A percentile compares a stretch with the other conserved stretches of the same genome.
phyloP scores from a whole-genome alignment of 2,888 invertebrate species.

The Brachyptera risi region DNA sequence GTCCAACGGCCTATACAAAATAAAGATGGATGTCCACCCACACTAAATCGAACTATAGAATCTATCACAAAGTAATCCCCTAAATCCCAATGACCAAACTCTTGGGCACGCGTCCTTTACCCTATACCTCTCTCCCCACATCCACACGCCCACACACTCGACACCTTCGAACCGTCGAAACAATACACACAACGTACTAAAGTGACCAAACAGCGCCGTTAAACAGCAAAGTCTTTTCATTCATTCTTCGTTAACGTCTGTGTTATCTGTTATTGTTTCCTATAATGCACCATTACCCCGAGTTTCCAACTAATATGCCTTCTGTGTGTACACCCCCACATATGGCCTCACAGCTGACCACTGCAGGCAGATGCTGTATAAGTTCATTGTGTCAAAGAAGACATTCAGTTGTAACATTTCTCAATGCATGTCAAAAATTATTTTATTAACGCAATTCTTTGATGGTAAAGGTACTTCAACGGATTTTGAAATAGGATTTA shows the following conservation, averaged over 20 bases:
- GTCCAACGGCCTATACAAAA: slow-evolving; percentile 6
- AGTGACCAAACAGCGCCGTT: background rate
- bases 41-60: background rate
- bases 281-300: no score
- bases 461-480: background rate
- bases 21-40: slow-evolving; percentile 16
- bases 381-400: slow-evolving; percentile 5
- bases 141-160: slow-evolving; percentile 15
- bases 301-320: no score
- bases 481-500: background rate
- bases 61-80: background rate
- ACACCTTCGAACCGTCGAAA: slow-evolving; percentile 11
- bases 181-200: background rate
- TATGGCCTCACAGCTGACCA: background rate
- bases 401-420: slow-evolving; percentile 14
- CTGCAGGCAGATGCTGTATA: slow-evolving; percentile 1
- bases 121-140: background rate
- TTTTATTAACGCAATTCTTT: no score
- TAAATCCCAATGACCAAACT: slow-evolving; percentile 4
- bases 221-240: background rate
- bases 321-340: slow-evolving; percentile 8
- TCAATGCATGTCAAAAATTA: background rate
- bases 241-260: slow-evolving; percentile 8
- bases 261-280: slow-evolving; percentile 2
- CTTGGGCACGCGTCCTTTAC: slow-evolving; percentile 7